Evolutionary conservation across 2,888 invertebrate genomes (phyloP).

Genomic region (Tupiocoris notatus): DNA sequence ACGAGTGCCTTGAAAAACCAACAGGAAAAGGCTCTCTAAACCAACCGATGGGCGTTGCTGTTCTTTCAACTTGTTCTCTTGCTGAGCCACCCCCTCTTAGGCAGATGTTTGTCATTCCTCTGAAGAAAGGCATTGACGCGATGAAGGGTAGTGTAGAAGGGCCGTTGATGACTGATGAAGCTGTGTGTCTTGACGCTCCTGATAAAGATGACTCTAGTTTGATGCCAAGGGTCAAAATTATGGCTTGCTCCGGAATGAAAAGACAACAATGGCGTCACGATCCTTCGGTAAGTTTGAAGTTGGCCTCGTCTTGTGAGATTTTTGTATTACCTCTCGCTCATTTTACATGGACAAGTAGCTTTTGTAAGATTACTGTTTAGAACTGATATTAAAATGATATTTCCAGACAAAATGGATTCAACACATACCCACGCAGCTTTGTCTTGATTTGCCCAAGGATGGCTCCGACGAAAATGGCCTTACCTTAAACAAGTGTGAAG

Average conservation of each 20-base stretch:
- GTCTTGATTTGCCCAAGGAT: slow-evolving; percentile 59
- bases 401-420: slow-evolving; percentile 57
- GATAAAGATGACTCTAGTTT: slow-evolving; percentile 55
- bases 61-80: slow-evolving; percentile 64
- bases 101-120: slow-evolving; percentile 68
- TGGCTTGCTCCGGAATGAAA: slow-evolving; percentile 66
- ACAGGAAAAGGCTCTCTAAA: slow-evolving; percentile 61
- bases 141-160: slow-evolving; percentile 35
- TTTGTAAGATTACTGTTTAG: no score
- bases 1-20: slow-evolving; percentile 66
- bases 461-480: slow-evolving; percentile 58
- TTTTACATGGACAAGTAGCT: no score
- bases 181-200: slow-evolving; percentile 76
- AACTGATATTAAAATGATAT: no score
- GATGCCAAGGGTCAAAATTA: slow-evolving; percentile 66
- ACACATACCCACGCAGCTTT: slow-evolving; percentile 60
- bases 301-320: neutral
- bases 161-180: slow-evolving; percentile 82
- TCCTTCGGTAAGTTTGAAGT: slow-evolving; percentile 54
- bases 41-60: slow-evolving; percentile 70
- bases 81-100: slow-evolving; percentile 58
- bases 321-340: neutral
- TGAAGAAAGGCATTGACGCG: slow-evolving; percentile 5
- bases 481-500: slow-evolving; percentile 62
- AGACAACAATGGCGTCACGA: slow-evolving; percentile 71